Percentiles rank a stretch among this genome's conserved stretches.
phyloP scores from a whole-genome alignment of 2,797 vertebrate genomes.

The Avahi laniger region DNA sequence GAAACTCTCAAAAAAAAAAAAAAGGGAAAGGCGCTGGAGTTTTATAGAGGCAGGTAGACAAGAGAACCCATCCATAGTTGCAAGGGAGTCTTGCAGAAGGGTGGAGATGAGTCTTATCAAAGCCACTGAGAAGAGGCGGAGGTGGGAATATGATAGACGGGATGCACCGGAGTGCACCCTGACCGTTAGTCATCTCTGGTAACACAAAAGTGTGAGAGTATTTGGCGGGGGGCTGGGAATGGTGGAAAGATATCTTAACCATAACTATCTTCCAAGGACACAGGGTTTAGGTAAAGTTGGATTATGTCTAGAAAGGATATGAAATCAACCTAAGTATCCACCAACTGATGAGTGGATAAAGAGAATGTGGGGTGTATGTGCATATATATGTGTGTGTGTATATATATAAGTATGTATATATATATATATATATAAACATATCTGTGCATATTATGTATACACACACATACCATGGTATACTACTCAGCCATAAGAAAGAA shows the following conservation, averaged over 20 bases:
- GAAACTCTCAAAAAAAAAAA: not conserved
- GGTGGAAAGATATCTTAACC: not conserved
- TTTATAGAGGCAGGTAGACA: not conserved
- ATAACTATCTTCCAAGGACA: not conserved
- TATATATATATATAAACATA: too few relatives aligned
- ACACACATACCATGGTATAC: not conserved
- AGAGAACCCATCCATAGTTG: rapidly evolving
- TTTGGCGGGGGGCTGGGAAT: not conserved
- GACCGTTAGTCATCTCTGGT: not conserved
- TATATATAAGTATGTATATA: too few relatives aligned
- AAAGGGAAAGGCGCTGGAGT: rapidly evolving
- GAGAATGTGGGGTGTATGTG: not conserved
- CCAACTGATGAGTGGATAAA: not conserved
- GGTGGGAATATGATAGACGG: rapidly evolving
- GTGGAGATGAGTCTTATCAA: too few relatives aligned
- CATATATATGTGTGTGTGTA: too few relatives aligned
- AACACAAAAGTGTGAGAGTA: not conserved
- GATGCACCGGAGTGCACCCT: too few relatives aligned
- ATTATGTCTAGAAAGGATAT: not conserved
- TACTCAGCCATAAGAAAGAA: not conserved
- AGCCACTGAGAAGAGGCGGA: rapidly evolving
- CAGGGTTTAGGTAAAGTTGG: not conserved
- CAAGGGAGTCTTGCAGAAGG: not conserved
- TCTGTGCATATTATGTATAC: too few relatives aligned
- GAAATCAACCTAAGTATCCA: not conserved